phyloP scores from a whole-genome alignment of 1,140 invertebrate genomes.

The Eumaeus atala region DNA sequence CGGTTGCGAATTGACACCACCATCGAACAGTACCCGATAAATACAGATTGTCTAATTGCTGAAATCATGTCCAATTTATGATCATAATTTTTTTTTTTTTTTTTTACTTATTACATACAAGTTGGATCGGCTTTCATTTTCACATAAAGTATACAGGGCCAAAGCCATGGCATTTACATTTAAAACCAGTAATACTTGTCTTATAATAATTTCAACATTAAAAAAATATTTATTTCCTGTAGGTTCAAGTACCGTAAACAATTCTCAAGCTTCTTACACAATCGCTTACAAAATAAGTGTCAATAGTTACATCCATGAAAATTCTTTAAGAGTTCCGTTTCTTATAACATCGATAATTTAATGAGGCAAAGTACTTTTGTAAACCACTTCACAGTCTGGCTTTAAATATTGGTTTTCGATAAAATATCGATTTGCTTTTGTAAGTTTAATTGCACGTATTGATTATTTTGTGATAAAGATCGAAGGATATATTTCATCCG shows the following conservation, averaged over 20 bases:
- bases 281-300: constrained; percentile 14
- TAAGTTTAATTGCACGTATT: constrained; percentile 1
- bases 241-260: constrained; percentile 13
- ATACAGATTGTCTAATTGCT: too few species aligned
- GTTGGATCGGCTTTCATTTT: too few species aligned
- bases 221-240: constrained; percentile 12
- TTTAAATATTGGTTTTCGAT: neutral
- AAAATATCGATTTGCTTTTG: constrained; percentile 3
- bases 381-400: constrained; percentile 3
- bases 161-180: neutral
- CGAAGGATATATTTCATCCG: constrained; percentile 4
- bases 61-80: too few species aligned
- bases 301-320: constrained; percentile 19
- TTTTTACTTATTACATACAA: too few species aligned
- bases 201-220: constrained; percentile 11
- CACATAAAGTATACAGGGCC: neutral
- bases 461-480: constrained; percentile 6
- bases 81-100: too few species aligned
- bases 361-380: constrained; percentile 1
- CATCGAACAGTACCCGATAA: too few species aligned
- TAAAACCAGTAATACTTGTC: neutral
- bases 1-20: too few species aligned
- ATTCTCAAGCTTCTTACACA: constrained; percentile 13
- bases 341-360: constrained; percentile 8
- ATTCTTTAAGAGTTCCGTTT: constrained; percentile 12